Conservation (phyloP, 37 sponge, comb jelly and placozoan genomes). For the Halichondria panicea region DNA sequence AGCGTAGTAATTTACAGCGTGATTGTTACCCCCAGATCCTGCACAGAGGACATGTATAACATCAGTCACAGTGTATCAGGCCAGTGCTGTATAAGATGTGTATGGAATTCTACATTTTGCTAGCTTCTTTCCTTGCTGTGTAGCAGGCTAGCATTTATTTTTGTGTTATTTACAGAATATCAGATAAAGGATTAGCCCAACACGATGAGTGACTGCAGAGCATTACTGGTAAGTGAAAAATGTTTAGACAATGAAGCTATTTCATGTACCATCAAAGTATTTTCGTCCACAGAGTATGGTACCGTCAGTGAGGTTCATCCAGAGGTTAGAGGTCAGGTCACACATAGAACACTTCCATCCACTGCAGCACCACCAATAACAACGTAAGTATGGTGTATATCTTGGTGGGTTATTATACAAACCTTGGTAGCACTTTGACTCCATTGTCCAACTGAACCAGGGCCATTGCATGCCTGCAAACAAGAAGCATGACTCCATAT, state of each 20-base stretch:
- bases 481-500: neutral
- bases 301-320: slow-evolving; percentile 97
- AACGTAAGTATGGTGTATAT: neutral
- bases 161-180: too few relatives aligned
- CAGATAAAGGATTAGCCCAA: too few relatives aligned
- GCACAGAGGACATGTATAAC: too few relatives aligned
- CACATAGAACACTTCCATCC: slow-evolving; percentile 93
- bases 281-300: slow-evolving; percentile 88
- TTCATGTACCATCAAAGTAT: slow-evolving; percentile 88
- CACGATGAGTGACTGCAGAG: too few relatives aligned
- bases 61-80: too few relatives aligned
- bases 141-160: too few relatives aligned
- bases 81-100: too few relatives aligned
- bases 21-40: slow-evolving; percentile 95
- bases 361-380: slow-evolving; percentile 6
- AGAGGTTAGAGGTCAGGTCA: slow-evolving; percentile 87
- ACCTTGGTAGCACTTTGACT: slow-evolving; percentile 77
- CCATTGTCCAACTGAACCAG: slow-evolving; percentile 81
- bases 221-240: too few relatives aligned
- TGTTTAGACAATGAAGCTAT: too few relatives aligned
- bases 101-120: too few relatives aligned
- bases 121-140: too few relatives aligned
- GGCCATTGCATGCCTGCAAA: slow-evolving; percentile 70
- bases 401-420: neutral
- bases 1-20: slow-evolving; percentile 89